A percentile compares a stretch with the other conserved stretches of the same genome.
Evolutionary conservation across 2,797 vertebrate species (phyloP).

Genomic region (Cyprinodon diabolis): DNA sequence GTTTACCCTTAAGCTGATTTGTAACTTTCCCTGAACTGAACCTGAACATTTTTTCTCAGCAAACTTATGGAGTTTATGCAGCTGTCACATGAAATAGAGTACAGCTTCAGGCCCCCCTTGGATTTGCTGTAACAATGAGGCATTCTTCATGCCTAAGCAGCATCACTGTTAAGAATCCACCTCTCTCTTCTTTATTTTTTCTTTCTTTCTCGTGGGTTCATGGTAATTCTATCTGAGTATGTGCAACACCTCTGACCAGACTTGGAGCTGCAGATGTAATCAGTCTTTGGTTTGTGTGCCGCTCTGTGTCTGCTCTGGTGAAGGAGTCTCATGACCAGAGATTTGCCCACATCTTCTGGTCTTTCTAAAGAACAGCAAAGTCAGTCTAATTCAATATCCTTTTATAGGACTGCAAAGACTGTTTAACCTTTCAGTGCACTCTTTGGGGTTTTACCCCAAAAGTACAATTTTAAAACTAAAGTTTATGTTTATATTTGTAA

Average conservation of each 20-base stretch:
- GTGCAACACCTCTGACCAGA: conserved; percentile 32
- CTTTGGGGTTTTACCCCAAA: conserved; percentile 30
- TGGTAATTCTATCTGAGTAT: conserved; percentile 28
- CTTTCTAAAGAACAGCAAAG: conserved; percentile 44
- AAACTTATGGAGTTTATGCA: conserved; percentile 10
- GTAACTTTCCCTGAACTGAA: not conserved
- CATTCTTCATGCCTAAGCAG: conserved; percentile 10
- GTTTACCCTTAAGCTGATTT: conserved; percentile 45
- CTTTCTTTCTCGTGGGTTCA: not conserved
- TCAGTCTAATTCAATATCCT: conserved; percentile 59
- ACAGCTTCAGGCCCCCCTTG: conserved; percentile 15
- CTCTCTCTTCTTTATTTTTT: not conserved
- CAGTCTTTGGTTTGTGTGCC: conserved; percentile 22
- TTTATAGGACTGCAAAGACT: conserved; percentile 51
- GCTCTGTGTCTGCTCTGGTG: conserved; percentile 10
- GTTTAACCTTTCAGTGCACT: conserved; percentile 7
- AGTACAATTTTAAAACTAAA: not conserved
- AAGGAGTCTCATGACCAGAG: conserved; percentile 48
- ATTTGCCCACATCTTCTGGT: conserved; percentile 54
- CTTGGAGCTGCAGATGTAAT: conserved; percentile 48
- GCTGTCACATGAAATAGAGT: conserved; percentile 22
- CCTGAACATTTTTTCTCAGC: conserved; percentile 7
- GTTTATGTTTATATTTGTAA: not conserved
- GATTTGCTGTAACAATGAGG: not conserved
- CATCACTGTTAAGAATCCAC: conserved; percentile 25